These are phyloP conservation scores for Butorides virescens DNA, from an alignment of 2,113 vertebrate species.

Conservation along the genomic window DNA sequence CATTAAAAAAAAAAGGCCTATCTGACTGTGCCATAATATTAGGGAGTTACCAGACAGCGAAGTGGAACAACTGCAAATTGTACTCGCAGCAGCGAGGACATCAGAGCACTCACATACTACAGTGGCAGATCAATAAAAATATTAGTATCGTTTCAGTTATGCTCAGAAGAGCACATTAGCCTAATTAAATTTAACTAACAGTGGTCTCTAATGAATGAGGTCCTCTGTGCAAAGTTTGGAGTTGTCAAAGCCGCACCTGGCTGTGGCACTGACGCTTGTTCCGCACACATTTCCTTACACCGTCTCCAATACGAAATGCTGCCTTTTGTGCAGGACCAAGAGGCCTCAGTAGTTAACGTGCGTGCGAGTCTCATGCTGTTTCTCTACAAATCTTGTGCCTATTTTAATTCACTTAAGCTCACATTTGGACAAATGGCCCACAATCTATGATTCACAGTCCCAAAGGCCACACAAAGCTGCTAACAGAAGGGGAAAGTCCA, in stretches of 20 bases:
- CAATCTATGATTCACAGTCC: neutral
- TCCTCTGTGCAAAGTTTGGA: neutral
- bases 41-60: neutral
- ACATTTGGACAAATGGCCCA: neutral
- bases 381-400: neutral
- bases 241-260: neutral
- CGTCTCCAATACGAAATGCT: rapidly evolving
- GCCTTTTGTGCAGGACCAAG: neutral
- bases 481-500: neutral
- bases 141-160: neutral
- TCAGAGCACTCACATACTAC: neutral
- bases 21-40: neutral
- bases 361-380: neutral
- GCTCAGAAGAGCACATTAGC: neutral
- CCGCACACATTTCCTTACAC: neutral
- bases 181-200: neutral
- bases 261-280: neutral
- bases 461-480: neutral
- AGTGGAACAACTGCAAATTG: neutral
- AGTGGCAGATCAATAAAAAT: neutral
- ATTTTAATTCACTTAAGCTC: neutral
- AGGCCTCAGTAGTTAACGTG: neutral
- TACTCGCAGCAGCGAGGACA: neutral
- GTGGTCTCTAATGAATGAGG: neutral
- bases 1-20: neutral